Percentiles rank a stretch among this genome's conserved stretches.
These are phyloP conservation scores for Orbicella faveolata DNA, from an alignment of 64 coral and sea anemone species.

Conservation along the genomic window DNA sequence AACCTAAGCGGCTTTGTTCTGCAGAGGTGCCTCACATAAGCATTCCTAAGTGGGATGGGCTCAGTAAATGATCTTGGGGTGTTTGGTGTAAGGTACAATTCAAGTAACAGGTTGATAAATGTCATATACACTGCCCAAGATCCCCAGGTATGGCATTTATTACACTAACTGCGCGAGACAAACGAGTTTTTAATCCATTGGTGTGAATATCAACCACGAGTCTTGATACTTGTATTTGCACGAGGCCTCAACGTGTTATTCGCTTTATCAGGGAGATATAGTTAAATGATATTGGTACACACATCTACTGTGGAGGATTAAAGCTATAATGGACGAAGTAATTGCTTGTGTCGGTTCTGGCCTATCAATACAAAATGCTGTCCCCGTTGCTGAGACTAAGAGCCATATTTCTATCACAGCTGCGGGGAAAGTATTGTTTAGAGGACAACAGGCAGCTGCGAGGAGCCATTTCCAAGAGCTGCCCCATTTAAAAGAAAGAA, in stretches of 20 bases:
- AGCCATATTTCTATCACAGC: constrained; percentile 70
- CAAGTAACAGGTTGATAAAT: constrained; percentile 15
- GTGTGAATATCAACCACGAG: constrained; percentile 39
- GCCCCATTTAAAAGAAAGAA: constrained; percentile 83
- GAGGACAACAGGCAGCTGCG: constrained; percentile 88
- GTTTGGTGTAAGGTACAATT: neutral
- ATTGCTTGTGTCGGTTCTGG: constrained; percentile 64
- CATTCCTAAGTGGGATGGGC: constrained; percentile 45
- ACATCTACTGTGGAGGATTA: constrained; percentile 52
- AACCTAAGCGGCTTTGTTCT: constrained; percentile 5
- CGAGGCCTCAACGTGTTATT: constrained; percentile 51
- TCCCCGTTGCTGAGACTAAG: constrained; percentile 89
- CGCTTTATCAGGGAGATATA: constrained; percentile 41
- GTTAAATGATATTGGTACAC: constrained; percentile 62
- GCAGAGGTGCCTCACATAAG: neutral
- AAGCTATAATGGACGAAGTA: constrained; percentile 73
- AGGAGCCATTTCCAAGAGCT: constrained; percentile 62
- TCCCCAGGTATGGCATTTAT: constrained; percentile 42
- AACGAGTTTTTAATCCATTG: constrained; percentile 40
- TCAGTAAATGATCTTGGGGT: neutral
- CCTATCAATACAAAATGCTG: constrained; percentile 60
- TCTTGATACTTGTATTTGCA: constrained; percentile 56
- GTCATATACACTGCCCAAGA: neutral
- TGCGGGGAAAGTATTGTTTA: constrained; percentile 85
- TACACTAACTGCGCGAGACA: constrained; percentile 33